Evolutionary conservation across 2,888 invertebrate genomes (phyloP).

Genomic region (Cantharis lateralis): DNA sequence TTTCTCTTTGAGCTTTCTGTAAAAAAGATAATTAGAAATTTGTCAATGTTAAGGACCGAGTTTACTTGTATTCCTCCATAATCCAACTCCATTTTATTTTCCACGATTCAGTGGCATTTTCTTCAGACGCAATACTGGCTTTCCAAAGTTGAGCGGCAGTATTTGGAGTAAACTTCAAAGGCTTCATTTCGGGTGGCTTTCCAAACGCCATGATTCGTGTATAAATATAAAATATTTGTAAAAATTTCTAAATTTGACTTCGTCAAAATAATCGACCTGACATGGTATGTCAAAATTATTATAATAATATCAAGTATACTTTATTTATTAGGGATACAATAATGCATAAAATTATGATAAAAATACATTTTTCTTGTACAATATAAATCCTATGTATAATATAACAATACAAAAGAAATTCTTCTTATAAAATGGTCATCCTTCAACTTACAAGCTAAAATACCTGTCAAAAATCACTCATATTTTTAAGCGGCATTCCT

Average conservation of each 20-base stretch:
- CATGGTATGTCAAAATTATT: not conserved
- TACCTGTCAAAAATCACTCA: not conserved
- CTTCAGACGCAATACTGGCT: constrained; percentile 19
- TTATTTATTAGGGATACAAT: not conserved
- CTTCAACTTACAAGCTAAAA: not conserved
- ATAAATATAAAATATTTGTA: not conserved
- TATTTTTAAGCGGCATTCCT: constrained; percentile 1
- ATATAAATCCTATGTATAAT: not conserved
- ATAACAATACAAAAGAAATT: not conserved
- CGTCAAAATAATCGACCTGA: not conserved
- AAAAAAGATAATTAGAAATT: constrained; percentile 2
- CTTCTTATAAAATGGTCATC: not conserved
- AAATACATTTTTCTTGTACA: not conserved
- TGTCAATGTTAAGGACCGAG: not conserved
- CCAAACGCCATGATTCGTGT: constrained; percentile 28
- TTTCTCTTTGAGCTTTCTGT: constrained; percentile 30
- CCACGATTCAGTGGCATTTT: constrained; percentile 21
- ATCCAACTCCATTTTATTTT: constrained; percentile 35
- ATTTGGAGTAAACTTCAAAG: constrained; percentile 17
- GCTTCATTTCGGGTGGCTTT: constrained; percentile 16
- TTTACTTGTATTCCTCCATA: constrained; percentile 31
- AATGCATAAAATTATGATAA: not conserved
- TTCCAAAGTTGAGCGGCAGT: constrained; percentile 24
- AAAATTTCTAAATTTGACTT: not conserved
- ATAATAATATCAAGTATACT: not conserved